Conservation (phyloP, 2,888 invertebrate species). For the Syrphus vitripennis region DNA sequence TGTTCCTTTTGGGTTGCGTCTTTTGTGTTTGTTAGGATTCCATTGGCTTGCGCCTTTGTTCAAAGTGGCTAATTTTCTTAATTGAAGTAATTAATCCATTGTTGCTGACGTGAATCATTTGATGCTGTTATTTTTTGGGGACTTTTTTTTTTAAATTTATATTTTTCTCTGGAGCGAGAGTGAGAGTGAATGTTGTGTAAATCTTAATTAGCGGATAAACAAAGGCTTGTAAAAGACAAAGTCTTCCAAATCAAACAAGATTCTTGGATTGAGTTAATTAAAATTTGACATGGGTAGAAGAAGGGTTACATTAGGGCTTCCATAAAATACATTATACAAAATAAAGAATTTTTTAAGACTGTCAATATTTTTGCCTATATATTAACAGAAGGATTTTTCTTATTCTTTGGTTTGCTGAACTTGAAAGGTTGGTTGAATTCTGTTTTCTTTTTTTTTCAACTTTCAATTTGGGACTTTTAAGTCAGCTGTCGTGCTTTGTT, state of each 20-base stretch:
- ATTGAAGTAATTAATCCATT: conserved; percentile 63
- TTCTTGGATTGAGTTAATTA: conserved; percentile 42
- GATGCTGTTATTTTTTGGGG: conserved; percentile 39
- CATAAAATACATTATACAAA: background rate
- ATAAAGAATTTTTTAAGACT: conserved; percentile 3
- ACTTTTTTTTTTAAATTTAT: background rate
- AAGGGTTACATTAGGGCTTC: background rate
- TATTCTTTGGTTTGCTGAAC: conserved; percentile 9
- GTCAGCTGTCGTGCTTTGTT: conserved; percentile 12
- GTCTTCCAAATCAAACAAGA: conserved; percentile 24
- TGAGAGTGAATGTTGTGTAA: conserved; percentile 39
- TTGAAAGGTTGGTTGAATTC: conserved; percentile 8
- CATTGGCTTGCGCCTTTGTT: conserved; percentile 52
- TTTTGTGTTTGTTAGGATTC: conserved; percentile 51
- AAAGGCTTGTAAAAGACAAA: conserved; percentile 24
- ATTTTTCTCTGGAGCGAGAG: background rate
- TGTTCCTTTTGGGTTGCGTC: conserved; percentile 16
- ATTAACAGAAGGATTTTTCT: background rate
- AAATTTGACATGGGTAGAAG: conserved; percentile 30
- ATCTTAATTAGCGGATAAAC: conserved; percentile 42
- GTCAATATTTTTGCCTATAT: conserved; percentile 15
- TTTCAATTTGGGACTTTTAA: conserved; percentile 13
- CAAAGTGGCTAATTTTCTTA: conserved; percentile 66
- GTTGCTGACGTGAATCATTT: conserved; percentile 54
- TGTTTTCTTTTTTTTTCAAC: background rate